These are phyloP conservation scores for Eleginops maclovinus DNA, from an alignment of 2,113 vertebrate species.

Conservation along the genomic window DNA sequence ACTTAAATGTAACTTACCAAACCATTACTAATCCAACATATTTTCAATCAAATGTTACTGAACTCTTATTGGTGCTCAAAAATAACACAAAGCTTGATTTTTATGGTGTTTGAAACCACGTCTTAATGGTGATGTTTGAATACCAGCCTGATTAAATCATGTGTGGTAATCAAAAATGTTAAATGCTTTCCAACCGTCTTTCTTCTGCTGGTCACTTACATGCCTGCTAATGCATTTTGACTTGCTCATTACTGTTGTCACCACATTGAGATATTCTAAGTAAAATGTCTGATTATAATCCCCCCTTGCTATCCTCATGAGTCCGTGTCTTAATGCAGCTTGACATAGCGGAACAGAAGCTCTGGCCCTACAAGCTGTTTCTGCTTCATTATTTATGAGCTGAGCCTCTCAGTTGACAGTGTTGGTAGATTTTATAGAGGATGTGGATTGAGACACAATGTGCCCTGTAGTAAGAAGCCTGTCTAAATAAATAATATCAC, in stretches of 20 bases:
- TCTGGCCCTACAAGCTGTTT: constrained; percentile 64
- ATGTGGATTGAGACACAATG: constrained; percentile 51
- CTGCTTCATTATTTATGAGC: constrained; percentile 73
- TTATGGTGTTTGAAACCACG: background rate
- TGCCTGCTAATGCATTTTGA: background rate
- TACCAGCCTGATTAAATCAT: background rate
- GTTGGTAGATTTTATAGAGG: constrained; percentile 35
- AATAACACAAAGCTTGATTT: background rate
- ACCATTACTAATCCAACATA: no score
- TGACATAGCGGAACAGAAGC: constrained; percentile 64
- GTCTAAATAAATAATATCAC: constrained; percentile 69
- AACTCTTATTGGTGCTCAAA: no score
- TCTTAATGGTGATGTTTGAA: background rate
- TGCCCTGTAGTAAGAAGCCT: constrained; percentile 12
- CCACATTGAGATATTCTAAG: constrained; percentile 18
- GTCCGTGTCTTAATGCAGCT: constrained; percentile 44
- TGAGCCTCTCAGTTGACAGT: constrained; percentile 27
- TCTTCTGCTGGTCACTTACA: background rate
- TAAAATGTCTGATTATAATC: constrained; percentile 11
- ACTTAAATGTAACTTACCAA: no score
- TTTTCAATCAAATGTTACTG: no score
- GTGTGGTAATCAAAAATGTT: background rate
- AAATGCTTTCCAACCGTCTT: background rate
- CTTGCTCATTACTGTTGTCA: constrained; percentile 1
- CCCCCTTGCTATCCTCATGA: background rate